Evolutionary conservation across 2,113 vertebrate genomes (phyloP).

Genomic region (Athene cunicularia): DNA sequence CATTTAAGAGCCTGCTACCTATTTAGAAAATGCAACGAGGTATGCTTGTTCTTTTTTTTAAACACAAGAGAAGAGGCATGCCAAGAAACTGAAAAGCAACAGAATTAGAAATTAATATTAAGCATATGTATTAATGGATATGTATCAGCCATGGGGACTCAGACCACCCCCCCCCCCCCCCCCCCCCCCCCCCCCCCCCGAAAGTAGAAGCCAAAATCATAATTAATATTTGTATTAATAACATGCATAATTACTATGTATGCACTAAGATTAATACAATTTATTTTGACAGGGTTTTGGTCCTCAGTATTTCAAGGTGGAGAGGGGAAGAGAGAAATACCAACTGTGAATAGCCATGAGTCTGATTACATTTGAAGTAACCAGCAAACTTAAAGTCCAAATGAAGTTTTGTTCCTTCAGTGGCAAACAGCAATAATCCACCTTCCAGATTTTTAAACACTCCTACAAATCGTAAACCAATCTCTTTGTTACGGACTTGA

Average conservation of each 20-base stretch:
- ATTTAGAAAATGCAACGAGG: background rate
- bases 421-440: background rate
- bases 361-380: background rate
- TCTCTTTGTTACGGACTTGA: background rate
- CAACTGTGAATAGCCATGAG: background rate
- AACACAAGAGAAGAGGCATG: background rate
- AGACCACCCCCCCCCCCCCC: background rate
- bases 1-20: background rate
- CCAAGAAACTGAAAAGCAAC: background rate
- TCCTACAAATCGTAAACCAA: background rate
- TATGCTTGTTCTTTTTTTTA: background rate
- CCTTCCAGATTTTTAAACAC: background rate
- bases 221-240: background rate
- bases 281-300: background rate
- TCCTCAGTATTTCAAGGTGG: background rate
- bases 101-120: background rate
- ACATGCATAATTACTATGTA: background rate
- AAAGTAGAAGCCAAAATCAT: background rate
- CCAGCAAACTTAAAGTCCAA: background rate
- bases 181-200: fast-evolving
- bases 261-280: background rate
- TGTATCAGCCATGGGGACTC: background rate
- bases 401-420: background rate
- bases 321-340: background rate
- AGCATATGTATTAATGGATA: background rate